Conservation (phyloP, 2,888 invertebrate species). For the Nebria salina region DNA sequence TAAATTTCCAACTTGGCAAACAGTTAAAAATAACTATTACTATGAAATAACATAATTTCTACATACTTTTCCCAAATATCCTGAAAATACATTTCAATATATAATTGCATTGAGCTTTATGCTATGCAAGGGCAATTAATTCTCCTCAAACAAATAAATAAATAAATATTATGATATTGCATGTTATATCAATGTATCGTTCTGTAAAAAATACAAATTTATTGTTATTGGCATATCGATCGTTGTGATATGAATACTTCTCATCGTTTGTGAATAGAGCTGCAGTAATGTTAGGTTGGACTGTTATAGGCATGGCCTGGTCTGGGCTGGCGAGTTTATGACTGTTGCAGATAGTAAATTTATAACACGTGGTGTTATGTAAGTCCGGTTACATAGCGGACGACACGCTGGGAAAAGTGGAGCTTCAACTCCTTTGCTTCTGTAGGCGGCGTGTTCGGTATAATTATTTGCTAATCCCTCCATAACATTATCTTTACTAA, state of each 20-base stretch:
- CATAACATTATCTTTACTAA: not conserved
- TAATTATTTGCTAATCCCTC: not conserved
- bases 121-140: too few relatives aligned
- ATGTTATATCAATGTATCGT: not conserved
- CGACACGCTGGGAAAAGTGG: conserved; percentile 13
- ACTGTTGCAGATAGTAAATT: not conserved
- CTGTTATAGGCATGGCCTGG: not conserved
- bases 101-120: too few relatives aligned
- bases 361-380: conserved; percentile 12
- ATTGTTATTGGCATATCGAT: not conserved
- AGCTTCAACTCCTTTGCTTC: not conserved
- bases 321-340: not conserved
- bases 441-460: not conserved
- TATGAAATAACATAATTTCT: not conserved
- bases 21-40: not conserved
- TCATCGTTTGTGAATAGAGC: not conserved
- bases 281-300: not conserved
- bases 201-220: not conserved
- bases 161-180: not conserved
- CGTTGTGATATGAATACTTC: not conserved
- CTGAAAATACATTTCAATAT: too few relatives aligned
- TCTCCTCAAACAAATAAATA: too few relatives aligned
- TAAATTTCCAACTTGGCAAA: not conserved
- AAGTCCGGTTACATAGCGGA: not conserved
- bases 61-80: too few relatives aligned